Evolutionary conservation across 2,113 vertebrate genomes (phyloP).

Genomic region (Oryctolagus cuniculus): DNA sequence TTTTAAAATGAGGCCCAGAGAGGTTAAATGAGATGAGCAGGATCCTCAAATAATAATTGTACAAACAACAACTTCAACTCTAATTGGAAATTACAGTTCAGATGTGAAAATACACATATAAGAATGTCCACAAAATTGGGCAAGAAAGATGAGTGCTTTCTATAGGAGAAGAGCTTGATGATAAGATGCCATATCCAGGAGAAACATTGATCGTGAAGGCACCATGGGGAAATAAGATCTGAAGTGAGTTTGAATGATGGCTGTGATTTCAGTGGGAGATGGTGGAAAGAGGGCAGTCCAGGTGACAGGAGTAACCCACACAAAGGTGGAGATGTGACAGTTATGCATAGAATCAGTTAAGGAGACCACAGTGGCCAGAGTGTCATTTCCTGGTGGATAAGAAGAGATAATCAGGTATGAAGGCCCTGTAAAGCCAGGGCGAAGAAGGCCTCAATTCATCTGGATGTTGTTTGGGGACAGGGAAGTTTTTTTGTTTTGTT

Average conservation of each 20-base stretch:
- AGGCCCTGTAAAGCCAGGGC: neutral
- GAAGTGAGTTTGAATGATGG: neutral
- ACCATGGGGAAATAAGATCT: accelerated
- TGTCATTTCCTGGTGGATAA: neutral
- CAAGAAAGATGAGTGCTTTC: neutral
- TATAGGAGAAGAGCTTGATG: neutral
- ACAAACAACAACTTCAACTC: neutral
- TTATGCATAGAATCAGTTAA: accelerated
- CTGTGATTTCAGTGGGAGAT: neutral
- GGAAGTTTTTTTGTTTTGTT: neutral
- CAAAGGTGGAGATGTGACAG: neutral
- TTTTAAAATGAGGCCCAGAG: slow-evolving; percentile 1
- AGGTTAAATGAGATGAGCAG: neutral
- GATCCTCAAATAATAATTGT: neutral
- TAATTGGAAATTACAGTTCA: neutral
- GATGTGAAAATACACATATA: neutral
- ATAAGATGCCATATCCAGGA: neutral
- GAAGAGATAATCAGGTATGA: neutral
- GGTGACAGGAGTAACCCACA: accelerated
- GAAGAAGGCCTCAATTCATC: neutral
- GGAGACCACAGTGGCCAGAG: neutral
- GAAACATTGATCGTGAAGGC: neutral
- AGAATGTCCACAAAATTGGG: neutral
- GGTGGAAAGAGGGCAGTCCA: neutral
- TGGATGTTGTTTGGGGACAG: neutral